Base-by-base conservation (phyloP, 2,797 vertebrate species). In the Telmatherina bonti region DNA sequence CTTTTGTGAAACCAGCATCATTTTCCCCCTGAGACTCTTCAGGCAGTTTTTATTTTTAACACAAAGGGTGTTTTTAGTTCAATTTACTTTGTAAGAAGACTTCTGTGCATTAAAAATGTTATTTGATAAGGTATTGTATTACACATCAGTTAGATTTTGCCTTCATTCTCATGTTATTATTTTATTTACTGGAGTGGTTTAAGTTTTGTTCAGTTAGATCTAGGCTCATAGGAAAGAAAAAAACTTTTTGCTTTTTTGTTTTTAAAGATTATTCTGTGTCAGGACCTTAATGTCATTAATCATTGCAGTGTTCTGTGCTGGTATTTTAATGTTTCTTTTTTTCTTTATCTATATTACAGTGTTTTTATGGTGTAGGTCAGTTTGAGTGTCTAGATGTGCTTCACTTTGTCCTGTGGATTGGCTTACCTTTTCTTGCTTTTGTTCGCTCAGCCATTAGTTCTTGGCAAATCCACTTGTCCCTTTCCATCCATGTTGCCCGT, bases 401-500 rank as follows among this genome's bases (percentile, higher is more conserved):
- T 62, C 41, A 71, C 62, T 74, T 66, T 58, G 64, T 83, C 76
- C 67, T 75, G 66, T 53, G 77, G 74, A 86, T 86, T 59, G 67
- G 58, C 68, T 86, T 69, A 53, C 82, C 69, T 81, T 85, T 83
- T 81, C 83, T 81, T 82, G 75, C 81, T 82, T 88, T 85, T 91
- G 81, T 85, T 88, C 84, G 73, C 80, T 61, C 69, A 87, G 89
- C 80, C 66, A 77, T 84, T 84, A 85, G 82, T 90, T 91, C 86
- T 88, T 87, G 76, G 82, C 75, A 85, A 81, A 91, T 77, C 86
- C 85, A 80, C 84, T 88, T 89, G 87, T 91, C 87, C 81, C 79
- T 91, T 79, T 91, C 85, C 82, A 89, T 92, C 90, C 81, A 92
- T 81, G 93, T 94, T 94, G 93, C 93, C 92, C 91, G 67, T 94